Conservation (phyloP, 2,113 vertebrate species). For the Cavia aperea region DNA sequence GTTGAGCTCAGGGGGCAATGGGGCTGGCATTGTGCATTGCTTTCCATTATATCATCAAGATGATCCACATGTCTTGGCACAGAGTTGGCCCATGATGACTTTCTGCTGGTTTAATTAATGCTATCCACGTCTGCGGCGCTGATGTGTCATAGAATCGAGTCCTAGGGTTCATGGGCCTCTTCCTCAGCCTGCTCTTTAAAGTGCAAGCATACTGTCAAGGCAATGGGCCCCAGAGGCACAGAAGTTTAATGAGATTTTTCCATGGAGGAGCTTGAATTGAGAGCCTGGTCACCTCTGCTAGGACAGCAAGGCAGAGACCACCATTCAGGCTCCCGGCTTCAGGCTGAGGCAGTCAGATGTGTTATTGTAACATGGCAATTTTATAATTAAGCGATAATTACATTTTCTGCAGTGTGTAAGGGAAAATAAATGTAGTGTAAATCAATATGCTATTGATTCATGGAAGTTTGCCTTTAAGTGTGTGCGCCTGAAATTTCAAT, state of each 20-base stretch:
- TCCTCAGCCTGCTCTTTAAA: neutral
- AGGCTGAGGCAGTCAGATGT: conserved; percentile 58
- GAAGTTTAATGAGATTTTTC: conserved; percentile 11
- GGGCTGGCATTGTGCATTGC: no score
- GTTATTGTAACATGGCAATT: conserved; percentile 69
- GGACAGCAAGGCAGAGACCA: neutral
- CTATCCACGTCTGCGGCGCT: neutral
- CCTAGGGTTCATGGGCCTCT: neutral
- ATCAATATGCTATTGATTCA: conserved; percentile 76
- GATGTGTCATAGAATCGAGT: neutral
- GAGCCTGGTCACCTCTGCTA: neutral
- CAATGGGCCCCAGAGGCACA: neutral
- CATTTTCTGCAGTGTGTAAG: conserved; percentile 71
- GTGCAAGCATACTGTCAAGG: neutral
- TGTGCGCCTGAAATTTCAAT: conserved; percentile 72
- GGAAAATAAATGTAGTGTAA: conserved; percentile 74
- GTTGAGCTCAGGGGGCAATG: neutral
- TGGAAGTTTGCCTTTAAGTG: conserved; percentile 69
- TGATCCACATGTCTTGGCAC: neutral
- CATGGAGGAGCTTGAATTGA: neutral
- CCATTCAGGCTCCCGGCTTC: neutral
- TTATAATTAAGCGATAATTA: conserved; percentile 79
- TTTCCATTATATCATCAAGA: neutral
- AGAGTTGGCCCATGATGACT: neutral
- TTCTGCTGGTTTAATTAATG: neutral